Evolutionary conservation across 2,113 vertebrate genomes (phyloP), one percentile per base, ranked within the genome.

Genomic region (Nycticorax nycticorax): DNA sequence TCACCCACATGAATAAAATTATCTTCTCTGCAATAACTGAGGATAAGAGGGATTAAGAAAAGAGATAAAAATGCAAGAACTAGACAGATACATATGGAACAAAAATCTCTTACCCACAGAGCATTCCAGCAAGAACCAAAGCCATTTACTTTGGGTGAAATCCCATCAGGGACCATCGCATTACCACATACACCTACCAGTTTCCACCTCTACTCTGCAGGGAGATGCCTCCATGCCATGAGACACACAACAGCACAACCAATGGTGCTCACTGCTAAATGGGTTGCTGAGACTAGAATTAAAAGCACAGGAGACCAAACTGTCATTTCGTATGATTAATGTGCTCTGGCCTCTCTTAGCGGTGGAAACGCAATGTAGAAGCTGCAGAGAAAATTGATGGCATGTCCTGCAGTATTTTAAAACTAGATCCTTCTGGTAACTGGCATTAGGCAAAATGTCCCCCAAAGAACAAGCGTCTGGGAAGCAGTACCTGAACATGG

Each of bases 1-100:
- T 92, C 80, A 96, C n/a, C 45, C 85, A 82, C 81, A 89, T 72
- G 19, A 96, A 68, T 85, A 89, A 89, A 85, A 87, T 60, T 4
- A 39, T 75, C 62, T 66, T 84, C 28, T 69, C 48, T 67, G 30
- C 23, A 72, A 27, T 68, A 85, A 60, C 12, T 67, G 50, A 82
- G 32, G 30, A 80, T 60, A 82, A 53, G 56, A 68, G 68, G 39
- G 45, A 68, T 60, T 56, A 75, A 68, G 30, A 88, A 83, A 64
- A 60, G 16, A 53, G 8, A 55, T 6, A 63, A 56, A 92, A 94
- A 72, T 73, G 7, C 7, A 60, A 45, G 6, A 93, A 35, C 23
- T 48, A 59, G 33, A 56, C 48, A 85, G 9, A 39, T 41, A 33
- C 3, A 35, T 62, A 72, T 4, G 6, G 23, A 77, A 66, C 9